Evolutionary conservation across 2,888 invertebrate species (phyloP).

Genomic region (Invenusta paracnida): DNA sequence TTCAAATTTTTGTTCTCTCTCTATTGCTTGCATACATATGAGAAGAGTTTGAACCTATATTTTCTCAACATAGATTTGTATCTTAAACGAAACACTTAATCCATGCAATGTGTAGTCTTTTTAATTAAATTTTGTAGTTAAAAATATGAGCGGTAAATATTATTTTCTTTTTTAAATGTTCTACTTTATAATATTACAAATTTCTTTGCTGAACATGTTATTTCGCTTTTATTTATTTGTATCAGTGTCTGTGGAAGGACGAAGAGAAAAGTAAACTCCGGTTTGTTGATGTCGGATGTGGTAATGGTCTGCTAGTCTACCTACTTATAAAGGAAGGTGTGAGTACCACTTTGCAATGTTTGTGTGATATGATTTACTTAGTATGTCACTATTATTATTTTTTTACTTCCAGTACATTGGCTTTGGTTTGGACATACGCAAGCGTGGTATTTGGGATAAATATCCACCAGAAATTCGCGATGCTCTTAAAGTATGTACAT

Average conservation of each 20-base stretch:
- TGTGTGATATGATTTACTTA: too few relatives aligned
- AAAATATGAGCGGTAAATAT: too few relatives aligned
- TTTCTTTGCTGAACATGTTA: not conserved
- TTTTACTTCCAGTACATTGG: slow-evolving; percentile 53
- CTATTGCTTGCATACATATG: too few relatives aligned
- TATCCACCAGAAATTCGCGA: slow-evolving; percentile 56
- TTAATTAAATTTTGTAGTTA: not conserved
- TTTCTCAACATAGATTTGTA: too few relatives aligned
- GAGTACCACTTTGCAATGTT: too few relatives aligned
- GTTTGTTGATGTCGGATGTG: slow-evolving; percentile 93
- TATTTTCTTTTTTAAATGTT: too few relatives aligned
- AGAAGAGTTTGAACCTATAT: too few relatives aligned
- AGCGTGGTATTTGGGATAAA: slow-evolving; percentile 79
- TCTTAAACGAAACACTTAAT: too few relatives aligned
- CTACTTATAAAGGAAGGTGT: slow-evolving; percentile 77
- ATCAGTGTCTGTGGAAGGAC: slow-evolving; percentile 70
- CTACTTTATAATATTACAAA: not conserved
- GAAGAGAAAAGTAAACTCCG: slow-evolving; percentile 54
- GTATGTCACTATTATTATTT: too few relatives aligned
- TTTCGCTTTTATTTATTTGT: not conserved
- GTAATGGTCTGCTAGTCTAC: slow-evolving; percentile 87
- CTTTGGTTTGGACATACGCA: slow-evolving; percentile 74
- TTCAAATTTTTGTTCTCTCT: not conserved
- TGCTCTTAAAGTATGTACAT: not conserved
- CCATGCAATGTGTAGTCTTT: too few relatives aligned